A percentile compares a stretch with the other conserved stretches of the same genome.
Evolutionary conservation across 2,888 invertebrate genomes (phyloP).

Genomic region (Podabrus alpinus): DNA sequence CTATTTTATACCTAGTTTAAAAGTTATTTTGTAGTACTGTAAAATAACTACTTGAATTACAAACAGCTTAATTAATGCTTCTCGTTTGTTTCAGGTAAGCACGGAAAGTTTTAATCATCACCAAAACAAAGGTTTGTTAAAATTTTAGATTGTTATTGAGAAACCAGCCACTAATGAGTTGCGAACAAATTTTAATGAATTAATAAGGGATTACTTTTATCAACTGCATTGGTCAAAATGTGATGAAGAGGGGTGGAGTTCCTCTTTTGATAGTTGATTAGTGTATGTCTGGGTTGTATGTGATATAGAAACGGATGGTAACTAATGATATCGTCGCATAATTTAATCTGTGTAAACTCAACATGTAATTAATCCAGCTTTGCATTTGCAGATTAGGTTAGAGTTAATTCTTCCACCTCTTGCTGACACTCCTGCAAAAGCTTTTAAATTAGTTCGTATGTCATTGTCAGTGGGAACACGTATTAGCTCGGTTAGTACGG

Average conservation of each 20-base stretch:
- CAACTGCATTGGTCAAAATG: neutral
- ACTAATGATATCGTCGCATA: constrained; percentile 13
- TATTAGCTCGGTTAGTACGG: constrained; percentile 28
- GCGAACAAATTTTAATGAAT: neutral
- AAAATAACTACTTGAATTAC: neutral
- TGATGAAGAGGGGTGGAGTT: neutral
- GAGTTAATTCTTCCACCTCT: constrained; percentile 16
- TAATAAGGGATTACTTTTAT: neutral
- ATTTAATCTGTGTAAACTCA: constrained; percentile 15
- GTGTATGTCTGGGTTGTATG: neutral
- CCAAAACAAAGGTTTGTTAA: neutral
- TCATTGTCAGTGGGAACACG: constrained; percentile 38
- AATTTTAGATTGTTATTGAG: neutral
- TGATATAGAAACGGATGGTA: constrained; percentile 1
- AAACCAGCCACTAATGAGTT: neutral
- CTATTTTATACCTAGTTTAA: no score
- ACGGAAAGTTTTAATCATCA: neutral
- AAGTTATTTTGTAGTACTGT: no score
- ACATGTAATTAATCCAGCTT: constrained; percentile 20
- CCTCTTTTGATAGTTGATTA: neutral
- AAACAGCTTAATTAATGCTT: neutral
- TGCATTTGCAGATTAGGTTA: constrained; percentile 22
- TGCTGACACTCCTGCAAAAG: constrained; percentile 16
- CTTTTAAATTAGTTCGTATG: constrained; percentile 38
- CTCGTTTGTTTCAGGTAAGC: constrained; percentile 6